phyloP scores from a whole-genome alignment of 2,888 invertebrate genomes.

The Petrolisthes cinctipes region DNA sequence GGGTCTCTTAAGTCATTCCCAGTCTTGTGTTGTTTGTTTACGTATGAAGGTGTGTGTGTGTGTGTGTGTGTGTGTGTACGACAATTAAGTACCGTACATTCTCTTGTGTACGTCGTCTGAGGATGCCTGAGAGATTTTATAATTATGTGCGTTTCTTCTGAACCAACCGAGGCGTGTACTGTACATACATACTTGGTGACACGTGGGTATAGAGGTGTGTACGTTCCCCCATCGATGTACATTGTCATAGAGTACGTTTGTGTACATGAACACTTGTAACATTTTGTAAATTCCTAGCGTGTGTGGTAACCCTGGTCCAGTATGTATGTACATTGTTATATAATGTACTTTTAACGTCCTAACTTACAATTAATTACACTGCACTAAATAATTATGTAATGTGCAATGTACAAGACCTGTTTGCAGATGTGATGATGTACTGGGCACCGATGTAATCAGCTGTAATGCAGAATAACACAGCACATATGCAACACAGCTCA shows the following conservation, averaged over 20 bases:
- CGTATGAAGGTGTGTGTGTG: background rate
- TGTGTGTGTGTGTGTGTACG: background rate
- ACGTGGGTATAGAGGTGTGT: no score
- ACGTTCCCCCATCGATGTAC: background rate
- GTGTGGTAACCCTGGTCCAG: conserved; percentile 10
- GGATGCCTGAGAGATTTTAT: conserved; percentile 4
- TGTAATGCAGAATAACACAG: background rate
- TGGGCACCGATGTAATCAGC: background rate
- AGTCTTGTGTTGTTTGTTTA: no score
- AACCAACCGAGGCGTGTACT: no score
- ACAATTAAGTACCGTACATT: no score
- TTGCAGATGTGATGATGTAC: background rate
- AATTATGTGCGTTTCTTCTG: background rate
- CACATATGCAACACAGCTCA: background rate
- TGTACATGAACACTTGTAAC: conserved; percentile 14
- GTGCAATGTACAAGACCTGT: background rate
- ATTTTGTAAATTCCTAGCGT: conserved; percentile 15
- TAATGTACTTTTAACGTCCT: conserved; percentile 20
- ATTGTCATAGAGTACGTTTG: conserved; percentile 4
- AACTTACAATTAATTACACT: conserved; percentile 9
- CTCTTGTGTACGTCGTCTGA: background rate
- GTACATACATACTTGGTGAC: no score
- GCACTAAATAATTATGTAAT: background rate
- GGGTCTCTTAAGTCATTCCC: no score
- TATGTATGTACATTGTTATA: conserved; percentile 21